Evolutionary conservation across 1,140 invertebrate species (phyloP).

Genomic region (Alviniconcha marisindica): DNA sequence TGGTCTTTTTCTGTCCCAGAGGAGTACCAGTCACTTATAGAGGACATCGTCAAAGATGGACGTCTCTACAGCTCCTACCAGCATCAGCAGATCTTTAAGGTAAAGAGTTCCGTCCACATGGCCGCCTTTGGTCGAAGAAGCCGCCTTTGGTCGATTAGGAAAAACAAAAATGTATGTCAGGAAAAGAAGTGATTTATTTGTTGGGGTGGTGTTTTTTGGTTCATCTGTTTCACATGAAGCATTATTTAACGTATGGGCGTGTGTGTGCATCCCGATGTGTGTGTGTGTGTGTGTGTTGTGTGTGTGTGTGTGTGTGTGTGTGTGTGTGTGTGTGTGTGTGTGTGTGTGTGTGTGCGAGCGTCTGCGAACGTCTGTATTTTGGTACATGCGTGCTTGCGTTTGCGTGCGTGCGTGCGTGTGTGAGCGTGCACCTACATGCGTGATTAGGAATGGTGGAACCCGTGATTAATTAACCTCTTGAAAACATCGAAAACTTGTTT

Average conservation of each 20-base stretch:
- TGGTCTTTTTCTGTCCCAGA: conserved; percentile 62
- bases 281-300: too few species aligned
- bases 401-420: conserved; percentile 26
- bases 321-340: not conserved
- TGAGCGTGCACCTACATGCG: not conserved
- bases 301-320: not conserved
- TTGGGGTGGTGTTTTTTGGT: too few species aligned
- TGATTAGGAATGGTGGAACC: conserved; percentile 3
- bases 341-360: not conserved
- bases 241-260: too few species aligned
- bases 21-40: conserved; percentile 74
- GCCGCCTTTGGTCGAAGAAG: too few species aligned
- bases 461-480: too few species aligned
- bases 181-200: too few species aligned
- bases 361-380: not conserved
- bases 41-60: conserved; percentile 74
- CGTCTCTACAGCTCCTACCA: conserved; percentile 72
- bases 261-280: too few species aligned
- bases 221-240: too few species aligned
- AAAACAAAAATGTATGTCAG: too few species aligned
- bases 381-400: conserved; percentile 8
- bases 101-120: too few species aligned
- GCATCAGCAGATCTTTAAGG: conserved; percentile 75
- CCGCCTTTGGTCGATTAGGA: too few species aligned
- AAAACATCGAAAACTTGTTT: too few species aligned